Evolutionary conservation across 2,797 vertebrate genomes (phyloP).

Genomic region (Brotula barbata): DNA sequence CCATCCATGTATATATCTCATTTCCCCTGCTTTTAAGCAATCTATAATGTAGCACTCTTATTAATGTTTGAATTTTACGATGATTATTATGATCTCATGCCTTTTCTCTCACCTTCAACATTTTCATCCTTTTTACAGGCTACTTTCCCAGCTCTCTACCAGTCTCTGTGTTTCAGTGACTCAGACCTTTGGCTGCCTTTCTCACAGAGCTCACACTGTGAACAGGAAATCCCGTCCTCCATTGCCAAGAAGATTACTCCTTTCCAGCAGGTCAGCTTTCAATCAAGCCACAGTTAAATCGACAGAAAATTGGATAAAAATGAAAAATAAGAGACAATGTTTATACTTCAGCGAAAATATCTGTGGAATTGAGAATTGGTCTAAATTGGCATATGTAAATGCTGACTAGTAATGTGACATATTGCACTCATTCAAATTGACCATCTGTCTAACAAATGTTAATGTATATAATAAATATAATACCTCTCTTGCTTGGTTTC

Average conservation of each 20-base stretch:
- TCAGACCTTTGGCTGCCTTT: slow-evolving; percentile 88
- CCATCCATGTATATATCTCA: no score
- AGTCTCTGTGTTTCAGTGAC: slow-evolving; percentile 88
- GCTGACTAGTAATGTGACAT: background rate
- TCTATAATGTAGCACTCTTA: no score
- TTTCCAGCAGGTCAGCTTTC: slow-evolving; percentile 91
- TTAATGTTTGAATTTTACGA: no score
- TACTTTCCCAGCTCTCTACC: slow-evolving; percentile 86
- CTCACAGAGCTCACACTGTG: slow-evolving; percentile 88
- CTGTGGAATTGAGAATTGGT: background rate
- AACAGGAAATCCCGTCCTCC: slow-evolving; percentile 89
- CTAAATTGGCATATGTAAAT: background rate
- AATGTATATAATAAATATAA: background rate
- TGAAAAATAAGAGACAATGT: background rate
- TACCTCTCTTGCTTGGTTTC: background rate
- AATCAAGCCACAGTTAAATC: slow-evolving; percentile 28
- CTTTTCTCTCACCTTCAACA: slow-evolving; percentile 13
- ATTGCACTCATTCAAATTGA: background rate
- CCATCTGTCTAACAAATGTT: slow-evolving; percentile 5
- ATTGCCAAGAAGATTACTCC: slow-evolving; percentile 87
- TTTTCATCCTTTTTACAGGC: slow-evolving; percentile 71
- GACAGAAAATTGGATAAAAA: background rate
- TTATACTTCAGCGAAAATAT: background rate
- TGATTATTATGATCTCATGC: background rate
- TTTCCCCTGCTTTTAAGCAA: no score